Percentiles rank a stretch among this genome's conserved stretches.
Conservation (phyloP, 2,113 vertebrate species). For the Scomber scombrus region DNA sequence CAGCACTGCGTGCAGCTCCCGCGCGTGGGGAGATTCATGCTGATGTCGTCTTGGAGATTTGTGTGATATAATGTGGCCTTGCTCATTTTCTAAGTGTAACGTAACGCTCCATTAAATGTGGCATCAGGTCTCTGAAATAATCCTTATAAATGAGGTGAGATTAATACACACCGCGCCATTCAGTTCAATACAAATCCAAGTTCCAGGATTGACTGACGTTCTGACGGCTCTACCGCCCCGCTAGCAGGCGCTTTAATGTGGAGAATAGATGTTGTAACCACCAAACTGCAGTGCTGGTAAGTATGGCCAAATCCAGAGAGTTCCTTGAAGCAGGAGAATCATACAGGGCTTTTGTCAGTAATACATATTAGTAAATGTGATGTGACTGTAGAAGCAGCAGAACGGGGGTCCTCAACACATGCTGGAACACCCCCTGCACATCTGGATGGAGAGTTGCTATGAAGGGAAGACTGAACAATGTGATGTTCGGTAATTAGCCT, state of each 20-base stretch:
- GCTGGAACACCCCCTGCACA: slow-evolving; percentile 7
- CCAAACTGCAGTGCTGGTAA: background rate
- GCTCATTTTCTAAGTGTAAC: background rate
- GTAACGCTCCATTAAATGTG: background rate
- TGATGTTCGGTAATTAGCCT: background rate
- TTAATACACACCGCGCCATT: background rate
- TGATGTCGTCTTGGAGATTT: background rate
- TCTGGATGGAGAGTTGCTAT: slow-evolving; percentile 36
- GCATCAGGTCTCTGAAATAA: background rate
- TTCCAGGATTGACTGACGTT: slow-evolving; percentile 7
- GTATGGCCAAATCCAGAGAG: background rate
- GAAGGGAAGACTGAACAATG: background rate
- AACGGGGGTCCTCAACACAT: background rate
- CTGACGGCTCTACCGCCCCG: background rate
- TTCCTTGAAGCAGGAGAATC: background rate
- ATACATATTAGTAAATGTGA: background rate
- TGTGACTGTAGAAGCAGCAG: background rate
- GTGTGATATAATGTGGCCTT: background rate
- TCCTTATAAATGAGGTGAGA: fast-evolving
- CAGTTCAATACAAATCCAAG: slow-evolving; percentile 26
- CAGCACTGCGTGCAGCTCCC: background rate
- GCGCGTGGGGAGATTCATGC: slow-evolving; percentile 34
- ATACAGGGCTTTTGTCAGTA: background rate
- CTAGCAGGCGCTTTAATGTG: background rate
- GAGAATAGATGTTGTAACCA: background rate